Conservation (phyloP, 2,888 invertebrate species). For the Sicus ferrugineus region DNA sequence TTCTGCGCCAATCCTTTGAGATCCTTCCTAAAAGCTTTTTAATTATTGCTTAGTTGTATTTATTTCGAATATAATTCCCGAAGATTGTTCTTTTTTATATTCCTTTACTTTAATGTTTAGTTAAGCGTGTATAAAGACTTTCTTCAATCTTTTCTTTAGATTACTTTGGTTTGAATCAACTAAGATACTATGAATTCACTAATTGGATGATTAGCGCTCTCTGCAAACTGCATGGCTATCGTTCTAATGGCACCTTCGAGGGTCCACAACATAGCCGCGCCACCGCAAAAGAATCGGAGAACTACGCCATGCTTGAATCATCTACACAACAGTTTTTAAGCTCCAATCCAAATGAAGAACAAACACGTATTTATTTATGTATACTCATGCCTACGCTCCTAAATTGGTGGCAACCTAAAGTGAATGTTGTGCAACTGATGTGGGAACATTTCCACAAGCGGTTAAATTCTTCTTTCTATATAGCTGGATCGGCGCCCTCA, state of each 20-base stretch:
- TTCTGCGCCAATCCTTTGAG: background rate
- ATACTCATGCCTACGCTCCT: slow-evolving; percentile 63
- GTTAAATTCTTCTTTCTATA: slow-evolving; percentile 67
- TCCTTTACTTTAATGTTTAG: no score
- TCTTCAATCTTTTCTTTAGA: slow-evolving; percentile 38
- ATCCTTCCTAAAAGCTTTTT: no score
- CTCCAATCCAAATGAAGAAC: slow-evolving; percentile 65
- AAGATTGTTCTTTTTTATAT: no score
- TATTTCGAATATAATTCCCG: no score
- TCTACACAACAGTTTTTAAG: slow-evolving; percentile 65
- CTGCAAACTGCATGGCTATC: slow-evolving; percentile 61
- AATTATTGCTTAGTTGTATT: no score
- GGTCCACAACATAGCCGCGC: slow-evolving; percentile 36
- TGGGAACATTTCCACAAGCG: slow-evolving; percentile 71
- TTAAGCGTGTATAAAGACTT: no score
- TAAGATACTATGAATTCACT: slow-evolving; percentile 54
- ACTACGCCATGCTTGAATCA: slow-evolving; percentile 65
- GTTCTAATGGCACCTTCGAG: slow-evolving; percentile 53
- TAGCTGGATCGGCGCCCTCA: slow-evolving; percentile 65
- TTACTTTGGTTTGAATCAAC: slow-evolving; percentile 42
- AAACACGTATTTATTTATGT: slow-evolving; percentile 65
- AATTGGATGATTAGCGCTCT: slow-evolving; percentile 66
- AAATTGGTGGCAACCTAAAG: slow-evolving; percentile 66
- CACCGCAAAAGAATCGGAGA: slow-evolving; percentile 51
- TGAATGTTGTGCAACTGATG: slow-evolving; percentile 66